Evolutionary conservation across 2,888 invertebrate genomes (phyloP).

Genomic region (Alloplasta piceator): DNA sequence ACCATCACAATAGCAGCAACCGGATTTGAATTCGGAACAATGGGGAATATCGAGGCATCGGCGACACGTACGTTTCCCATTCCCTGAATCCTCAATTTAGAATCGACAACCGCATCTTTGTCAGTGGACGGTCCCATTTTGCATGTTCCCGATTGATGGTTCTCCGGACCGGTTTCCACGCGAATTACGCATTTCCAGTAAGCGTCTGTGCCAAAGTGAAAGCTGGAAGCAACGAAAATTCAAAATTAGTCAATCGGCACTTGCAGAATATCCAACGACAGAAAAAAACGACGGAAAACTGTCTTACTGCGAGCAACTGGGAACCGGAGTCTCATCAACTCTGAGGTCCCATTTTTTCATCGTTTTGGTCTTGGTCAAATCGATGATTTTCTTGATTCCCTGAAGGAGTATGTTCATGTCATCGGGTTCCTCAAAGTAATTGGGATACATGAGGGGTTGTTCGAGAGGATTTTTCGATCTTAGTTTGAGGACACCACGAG

Average conservation of each 20-base stretch:
- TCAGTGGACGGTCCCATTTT: constrained; percentile 85
- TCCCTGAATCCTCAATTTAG: constrained; percentile 86
- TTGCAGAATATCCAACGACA: neutral
- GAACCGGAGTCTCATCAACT: constrained; percentile 85
- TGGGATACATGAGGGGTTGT: constrained; percentile 88
- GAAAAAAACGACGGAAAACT: constrained; percentile 9
- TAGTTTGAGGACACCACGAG: constrained; percentile 86
- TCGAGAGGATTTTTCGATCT: constrained; percentile 87
- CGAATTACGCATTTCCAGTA: constrained; percentile 89
- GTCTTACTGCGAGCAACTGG: constrained; percentile 84
- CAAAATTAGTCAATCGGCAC: constrained; percentile 82
- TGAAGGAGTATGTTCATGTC: constrained; percentile 87
- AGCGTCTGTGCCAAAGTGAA: constrained; percentile 85
- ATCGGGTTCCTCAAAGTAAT: constrained; percentile 88
- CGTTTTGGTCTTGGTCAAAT: constrained; percentile 85
- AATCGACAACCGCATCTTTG: constrained; percentile 85
- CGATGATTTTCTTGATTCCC: constrained; percentile 86
- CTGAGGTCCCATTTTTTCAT: constrained; percentile 86
- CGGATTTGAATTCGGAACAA: constrained; percentile 87
- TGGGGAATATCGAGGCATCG: constrained; percentile 89
- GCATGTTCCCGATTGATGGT: constrained; percentile 87
- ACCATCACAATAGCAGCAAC: constrained; percentile 89
- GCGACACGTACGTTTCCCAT: constrained; percentile 87
- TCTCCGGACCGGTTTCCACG: constrained; percentile 86
- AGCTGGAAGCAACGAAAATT: constrained; percentile 84